These are phyloP conservation scores for Cephus runcator DNA, from an alignment of 2,888 invertebrate species.

Conservation along the genomic window DNA sequence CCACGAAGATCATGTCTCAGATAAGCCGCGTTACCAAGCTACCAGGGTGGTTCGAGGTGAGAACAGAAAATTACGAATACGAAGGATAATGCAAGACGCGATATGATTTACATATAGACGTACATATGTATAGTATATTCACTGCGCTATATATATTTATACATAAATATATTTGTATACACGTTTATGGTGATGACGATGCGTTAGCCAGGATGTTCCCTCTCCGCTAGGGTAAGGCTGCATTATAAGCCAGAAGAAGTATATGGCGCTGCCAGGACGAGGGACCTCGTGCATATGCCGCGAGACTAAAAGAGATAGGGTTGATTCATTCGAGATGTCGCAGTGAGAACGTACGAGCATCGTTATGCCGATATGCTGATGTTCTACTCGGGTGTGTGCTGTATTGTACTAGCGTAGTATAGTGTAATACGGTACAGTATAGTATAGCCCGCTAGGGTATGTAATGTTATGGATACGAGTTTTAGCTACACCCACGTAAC, in stretches of 20 bases:
- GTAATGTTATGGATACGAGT: background rate
- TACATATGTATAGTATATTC: background rate
- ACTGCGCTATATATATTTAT: background rate
- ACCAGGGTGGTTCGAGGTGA: conserved; percentile 9
- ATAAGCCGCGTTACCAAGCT: conserved; percentile 5
- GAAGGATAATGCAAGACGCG: background rate
- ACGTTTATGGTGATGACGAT: background rate
- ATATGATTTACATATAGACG: conserved; percentile 14
- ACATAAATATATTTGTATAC: background rate
- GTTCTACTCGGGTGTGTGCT: conserved; percentile 2
- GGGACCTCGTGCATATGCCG: background rate
- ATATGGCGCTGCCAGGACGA: background rate
- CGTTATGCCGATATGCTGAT: conserved; percentile 34
- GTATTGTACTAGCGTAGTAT: background rate
- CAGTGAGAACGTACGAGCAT: conserved; percentile 36
- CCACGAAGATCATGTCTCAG: conserved; percentile 14
- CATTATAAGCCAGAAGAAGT: background rate
- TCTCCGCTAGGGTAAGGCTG: background rate
- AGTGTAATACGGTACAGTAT: background rate
- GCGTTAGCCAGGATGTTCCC: background rate
- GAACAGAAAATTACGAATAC: conserved; percentile 19
- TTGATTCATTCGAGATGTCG: conserved; percentile 43
- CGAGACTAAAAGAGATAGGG: conserved; percentile 23
- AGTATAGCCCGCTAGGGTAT: background rate
- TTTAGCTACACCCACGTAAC: conserved; percentile 2